phyloP scores from a whole-genome alignment of 1,140 invertebrate species.

The Tetraneura akinire region DNA sequence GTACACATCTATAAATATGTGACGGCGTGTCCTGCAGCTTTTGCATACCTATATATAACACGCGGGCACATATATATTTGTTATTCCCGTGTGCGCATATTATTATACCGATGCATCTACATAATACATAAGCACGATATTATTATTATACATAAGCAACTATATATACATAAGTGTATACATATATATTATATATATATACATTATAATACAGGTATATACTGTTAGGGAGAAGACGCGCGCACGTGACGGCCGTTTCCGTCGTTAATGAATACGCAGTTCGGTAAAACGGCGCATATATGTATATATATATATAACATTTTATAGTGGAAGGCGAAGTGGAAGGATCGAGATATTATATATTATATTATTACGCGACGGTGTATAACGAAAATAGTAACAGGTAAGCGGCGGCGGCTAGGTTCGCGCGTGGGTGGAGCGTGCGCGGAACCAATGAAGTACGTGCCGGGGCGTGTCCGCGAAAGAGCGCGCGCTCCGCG shows the following conservation, averaged over 20 bases:
- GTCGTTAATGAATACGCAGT: conserved; percentile 36
- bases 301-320: not conserved
- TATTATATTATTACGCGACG: not conserved
- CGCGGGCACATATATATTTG: not conserved
- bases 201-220: not conserved
- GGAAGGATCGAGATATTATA: too few species aligned
- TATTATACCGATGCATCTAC: too few species aligned
- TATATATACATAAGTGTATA: not conserved
- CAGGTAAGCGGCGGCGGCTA: not conserved
- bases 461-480: conserved; percentile 44
- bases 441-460: conserved; percentile 31
- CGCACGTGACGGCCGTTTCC: conserved; percentile 39
- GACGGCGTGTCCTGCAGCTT: too few species aligned
- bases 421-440: conserved; percentile 33
- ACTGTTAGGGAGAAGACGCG: not conserved
- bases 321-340: not conserved
- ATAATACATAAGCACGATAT: too few species aligned
- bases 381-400: conserved; percentile 31
- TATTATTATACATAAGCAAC: not conserved
- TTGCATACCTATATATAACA: not conserved
- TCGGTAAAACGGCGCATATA: conserved; percentile 7
- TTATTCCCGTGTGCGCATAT: too few species aligned
- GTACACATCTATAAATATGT: too few species aligned
- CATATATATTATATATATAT: not conserved
- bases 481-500: not conserved